phyloP scores from a whole-genome alignment of 2,888 invertebrate genomes.

The Ormyrus pomaceus region DNA sequence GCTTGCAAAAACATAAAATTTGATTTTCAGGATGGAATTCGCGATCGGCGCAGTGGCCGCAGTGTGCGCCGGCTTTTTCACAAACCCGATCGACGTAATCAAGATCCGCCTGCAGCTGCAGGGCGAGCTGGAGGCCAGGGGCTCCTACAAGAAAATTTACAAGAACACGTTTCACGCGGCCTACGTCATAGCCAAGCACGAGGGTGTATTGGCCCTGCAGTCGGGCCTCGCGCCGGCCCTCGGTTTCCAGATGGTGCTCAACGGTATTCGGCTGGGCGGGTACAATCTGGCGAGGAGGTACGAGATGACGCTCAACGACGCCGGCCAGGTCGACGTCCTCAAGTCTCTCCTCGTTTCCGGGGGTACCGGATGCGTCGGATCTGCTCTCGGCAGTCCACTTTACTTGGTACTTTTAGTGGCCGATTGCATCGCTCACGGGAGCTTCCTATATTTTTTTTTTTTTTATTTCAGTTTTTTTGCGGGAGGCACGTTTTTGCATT shows the following conservation, averaged over 20 bases:
- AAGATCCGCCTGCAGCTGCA: slow-evolving; percentile 96
- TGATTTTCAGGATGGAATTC: slow-evolving; percentile 78
- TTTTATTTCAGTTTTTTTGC: too few relatives aligned
- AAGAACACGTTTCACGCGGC: slow-evolving; percentile 88
- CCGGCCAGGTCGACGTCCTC: slow-evolving; percentile 82
- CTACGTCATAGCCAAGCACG: slow-evolving; percentile 86
- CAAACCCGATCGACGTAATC: slow-evolving; percentile 93
- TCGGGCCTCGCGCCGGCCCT: slow-evolving; percentile 91
- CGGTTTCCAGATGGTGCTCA: slow-evolving; percentile 91
- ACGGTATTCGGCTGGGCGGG: slow-evolving; percentile 85
- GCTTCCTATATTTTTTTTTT: background rate
- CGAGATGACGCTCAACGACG: slow-evolving; percentile 76
- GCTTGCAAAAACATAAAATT: background rate
- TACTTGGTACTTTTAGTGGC: slow-evolving; percentile 81
- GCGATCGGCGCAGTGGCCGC: slow-evolving; percentile 87
- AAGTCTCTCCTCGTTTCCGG: slow-evolving; percentile 86
- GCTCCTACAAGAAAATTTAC: slow-evolving; percentile 84
- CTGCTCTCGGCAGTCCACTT: slow-evolving; percentile 89
- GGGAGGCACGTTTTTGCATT: too few relatives aligned
- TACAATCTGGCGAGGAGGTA: slow-evolving; percentile 72
- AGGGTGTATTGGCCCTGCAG: slow-evolving; percentile 87
- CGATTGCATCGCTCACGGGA: too few relatives aligned
- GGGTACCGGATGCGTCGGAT: slow-evolving; percentile 87
- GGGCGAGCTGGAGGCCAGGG: slow-evolving; percentile 86
- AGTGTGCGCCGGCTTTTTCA: slow-evolving; percentile 89